Conservation (phyloP, 1,140 invertebrate genomes). For the Anoplophora glabripennis region DNA sequence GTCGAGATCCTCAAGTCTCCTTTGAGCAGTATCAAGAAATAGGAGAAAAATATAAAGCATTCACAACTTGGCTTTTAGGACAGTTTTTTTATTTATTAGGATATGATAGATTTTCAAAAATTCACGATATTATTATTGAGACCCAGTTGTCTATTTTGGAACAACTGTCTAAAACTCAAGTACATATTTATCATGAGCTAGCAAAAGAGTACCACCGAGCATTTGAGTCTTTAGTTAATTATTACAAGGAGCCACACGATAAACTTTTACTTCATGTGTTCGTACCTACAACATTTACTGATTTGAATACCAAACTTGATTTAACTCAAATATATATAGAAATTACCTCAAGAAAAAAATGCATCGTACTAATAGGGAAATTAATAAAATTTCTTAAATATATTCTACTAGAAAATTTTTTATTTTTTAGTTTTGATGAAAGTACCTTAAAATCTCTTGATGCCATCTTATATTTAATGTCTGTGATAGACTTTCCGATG, state of each 20-base stretch:
- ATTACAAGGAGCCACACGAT: slow-evolving; percentile 43
- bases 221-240: slow-evolving; percentile 48
- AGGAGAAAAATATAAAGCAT: slow-evolving; percentile 49
- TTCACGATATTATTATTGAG: slow-evolving; percentile 52
- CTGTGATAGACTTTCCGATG: slow-evolving; percentile 20
- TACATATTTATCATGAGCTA: slow-evolving; percentile 51
- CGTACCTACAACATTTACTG: slow-evolving; percentile 46
- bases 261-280: slow-evolving; percentile 49
- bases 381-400: slow-evolving; percentile 37
- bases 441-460: slow-evolving; percentile 26
- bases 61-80: slow-evolving; percentile 57
- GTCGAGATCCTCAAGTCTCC: slow-evolving; percentile 45
- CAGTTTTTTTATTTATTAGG: slow-evolving; percentile 57
- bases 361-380: slow-evolving; percentile 30
- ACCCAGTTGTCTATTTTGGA: slow-evolving; percentile 55
- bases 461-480: slow-evolving; percentile 34
- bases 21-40: slow-evolving; percentile 47
- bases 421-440: slow-evolving; percentile 28
- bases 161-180: slow-evolving; percentile 51
- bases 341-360: slow-evolving; percentile 26
- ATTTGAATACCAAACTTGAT: slow-evolving; percentile 51
- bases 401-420: slow-evolving; percentile 34
- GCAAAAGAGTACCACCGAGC: slow-evolving; percentile 51
- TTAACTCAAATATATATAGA: slow-evolving; percentile 48
- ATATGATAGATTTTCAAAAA: slow-evolving; percentile 52